Evolutionary conservation across 2,797 vertebrate genomes (phyloP).

Genomic region (Spondyliosoma cantharus): DNA sequence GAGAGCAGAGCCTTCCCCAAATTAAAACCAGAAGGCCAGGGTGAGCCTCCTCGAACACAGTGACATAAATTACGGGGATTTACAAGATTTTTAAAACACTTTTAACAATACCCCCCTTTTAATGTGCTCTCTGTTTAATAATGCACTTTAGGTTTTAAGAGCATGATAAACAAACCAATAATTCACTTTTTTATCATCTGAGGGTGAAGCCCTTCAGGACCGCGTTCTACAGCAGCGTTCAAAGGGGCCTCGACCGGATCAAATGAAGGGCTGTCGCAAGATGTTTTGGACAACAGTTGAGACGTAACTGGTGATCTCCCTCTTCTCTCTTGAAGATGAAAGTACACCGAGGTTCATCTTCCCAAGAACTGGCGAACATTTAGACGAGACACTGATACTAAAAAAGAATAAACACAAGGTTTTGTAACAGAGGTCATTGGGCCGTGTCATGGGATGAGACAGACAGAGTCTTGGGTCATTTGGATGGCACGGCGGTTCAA

Average conservation of each 20-base stretch:
- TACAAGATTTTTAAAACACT: constrained; percentile 98
- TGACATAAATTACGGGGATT: constrained; percentile 97
- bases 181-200: constrained; percentile 91
- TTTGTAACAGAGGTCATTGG: constrained; percentile 42
- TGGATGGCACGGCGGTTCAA: constrained; percentile 25
- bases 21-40: constrained; percentile 93
- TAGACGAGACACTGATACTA: constrained; percentile 57
- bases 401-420: constrained; percentile 63
- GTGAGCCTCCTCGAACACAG: constrained; percentile 85
- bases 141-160: constrained; percentile 94
- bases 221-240: constrained; percentile 84
- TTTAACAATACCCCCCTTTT: constrained; percentile 96
- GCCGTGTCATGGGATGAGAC: constrained; percentile 27
- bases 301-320: constrained; percentile 67
- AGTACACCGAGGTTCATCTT: constrained; percentile 67
- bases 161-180: constrained; percentile 94
- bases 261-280: constrained; percentile 77
- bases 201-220: constrained; percentile 83
- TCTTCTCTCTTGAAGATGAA: constrained; percentile 69
- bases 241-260: constrained; percentile 76
- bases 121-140: constrained; percentile 94
- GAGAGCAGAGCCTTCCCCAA: constrained; percentile 83
- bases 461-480: constrained; percentile 35
- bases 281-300: constrained; percentile 79
- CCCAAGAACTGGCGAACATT: constrained; percentile 57